Percentiles rank a stretch among this genome's conserved stretches.
Evolutionary conservation across 2,888 invertebrate genomes (phyloP).

Genomic region (Urechis unicinctus): DNA sequence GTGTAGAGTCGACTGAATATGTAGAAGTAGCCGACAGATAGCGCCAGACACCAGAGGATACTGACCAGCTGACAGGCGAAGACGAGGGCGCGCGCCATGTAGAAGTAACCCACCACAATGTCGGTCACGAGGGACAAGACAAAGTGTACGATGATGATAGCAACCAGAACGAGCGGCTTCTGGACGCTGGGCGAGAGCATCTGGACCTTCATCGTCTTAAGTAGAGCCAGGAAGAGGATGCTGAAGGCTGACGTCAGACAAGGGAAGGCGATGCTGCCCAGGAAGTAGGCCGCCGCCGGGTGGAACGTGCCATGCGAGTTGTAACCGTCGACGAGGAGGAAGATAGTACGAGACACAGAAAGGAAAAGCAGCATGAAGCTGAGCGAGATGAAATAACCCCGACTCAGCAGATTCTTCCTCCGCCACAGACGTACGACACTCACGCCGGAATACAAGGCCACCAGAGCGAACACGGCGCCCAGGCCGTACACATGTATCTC

Average conservation of each 20-base stretch:
- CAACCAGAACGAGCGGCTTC: slow-evolving; percentile 70
- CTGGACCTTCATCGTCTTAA: slow-evolving; percentile 65
- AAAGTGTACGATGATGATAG: slow-evolving; percentile 73
- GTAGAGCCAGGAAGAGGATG: slow-evolving; percentile 75
- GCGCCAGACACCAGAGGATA: slow-evolving; percentile 73
- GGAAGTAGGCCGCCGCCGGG: slow-evolving; percentile 67
- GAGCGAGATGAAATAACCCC: slow-evolving; percentile 79
- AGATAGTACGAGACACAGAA: slow-evolving; percentile 70
- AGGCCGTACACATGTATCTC: slow-evolving; percentile 83
- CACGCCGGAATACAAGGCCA: slow-evolving; percentile 78
- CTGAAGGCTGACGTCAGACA: slow-evolving; percentile 84
- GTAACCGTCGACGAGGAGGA: slow-evolving; percentile 85
- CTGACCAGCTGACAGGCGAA: slow-evolving; percentile 69
- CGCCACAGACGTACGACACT: slow-evolving; percentile 81
- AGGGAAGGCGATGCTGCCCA: slow-evolving; percentile 79
- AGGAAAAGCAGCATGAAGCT: slow-evolving; percentile 76
- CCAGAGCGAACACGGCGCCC: slow-evolving; percentile 74
- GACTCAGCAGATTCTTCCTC: slow-evolving; percentile 77
- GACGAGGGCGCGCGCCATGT: slow-evolving; percentile 30
- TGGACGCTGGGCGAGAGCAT: slow-evolving; percentile 57
- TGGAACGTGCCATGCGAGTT: slow-evolving; percentile 76
- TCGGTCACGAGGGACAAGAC: slow-evolving; percentile 75
- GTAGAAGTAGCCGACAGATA: slow-evolving; percentile 73
- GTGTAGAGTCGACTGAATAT: slow-evolving; percentile 38
- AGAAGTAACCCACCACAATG: slow-evolving; percentile 53